These are phyloP conservation scores for Julus scandinavius DNA, from an alignment of 2,888 invertebrate species.

Conservation along the genomic window DNA sequence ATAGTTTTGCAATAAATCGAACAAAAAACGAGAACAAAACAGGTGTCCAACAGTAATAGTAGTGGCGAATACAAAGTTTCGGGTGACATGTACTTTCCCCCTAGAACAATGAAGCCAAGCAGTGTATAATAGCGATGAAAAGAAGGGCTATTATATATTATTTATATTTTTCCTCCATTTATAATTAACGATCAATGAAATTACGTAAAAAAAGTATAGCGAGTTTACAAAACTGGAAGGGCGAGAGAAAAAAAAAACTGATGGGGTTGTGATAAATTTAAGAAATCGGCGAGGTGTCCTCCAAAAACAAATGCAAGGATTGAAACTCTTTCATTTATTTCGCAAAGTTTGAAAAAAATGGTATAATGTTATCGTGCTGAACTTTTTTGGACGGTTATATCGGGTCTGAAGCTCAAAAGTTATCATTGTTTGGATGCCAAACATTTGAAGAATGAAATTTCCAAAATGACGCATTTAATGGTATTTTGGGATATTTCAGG, in stretches of 20 bases:
- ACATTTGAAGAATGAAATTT: too few species aligned
- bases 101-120: conserved; percentile 45
- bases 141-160: conserved; percentile 28
- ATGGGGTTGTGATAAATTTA: not conserved
- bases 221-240: conserved; percentile 39
- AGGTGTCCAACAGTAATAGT: conserved; percentile 38
- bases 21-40: conserved; percentile 30
- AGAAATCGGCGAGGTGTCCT: not conserved
- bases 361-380: not conserved
- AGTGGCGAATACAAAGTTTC: conserved; percentile 43
- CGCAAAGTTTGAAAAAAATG: not conserved
- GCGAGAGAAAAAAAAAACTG: not conserved
- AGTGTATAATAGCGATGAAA: conserved; percentile 40
- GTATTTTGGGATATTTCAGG: too few species aligned
- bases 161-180: conserved; percentile 43
- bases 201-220: conserved; percentile 43
- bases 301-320: not conserved
- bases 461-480: too few species aligned
- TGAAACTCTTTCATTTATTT: not conserved
- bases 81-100: conserved; percentile 40
- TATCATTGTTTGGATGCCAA: too few species aligned
- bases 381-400: not conserved
- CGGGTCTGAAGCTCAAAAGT: not conserved
- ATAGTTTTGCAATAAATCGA: not conserved
- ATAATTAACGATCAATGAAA: conserved; percentile 46